A percentile compares a stretch with the other conserved stretches of the same genome.
Conservation (phyloP, 2,113 vertebrate genomes). For the Cryptotis parvus region DNA sequence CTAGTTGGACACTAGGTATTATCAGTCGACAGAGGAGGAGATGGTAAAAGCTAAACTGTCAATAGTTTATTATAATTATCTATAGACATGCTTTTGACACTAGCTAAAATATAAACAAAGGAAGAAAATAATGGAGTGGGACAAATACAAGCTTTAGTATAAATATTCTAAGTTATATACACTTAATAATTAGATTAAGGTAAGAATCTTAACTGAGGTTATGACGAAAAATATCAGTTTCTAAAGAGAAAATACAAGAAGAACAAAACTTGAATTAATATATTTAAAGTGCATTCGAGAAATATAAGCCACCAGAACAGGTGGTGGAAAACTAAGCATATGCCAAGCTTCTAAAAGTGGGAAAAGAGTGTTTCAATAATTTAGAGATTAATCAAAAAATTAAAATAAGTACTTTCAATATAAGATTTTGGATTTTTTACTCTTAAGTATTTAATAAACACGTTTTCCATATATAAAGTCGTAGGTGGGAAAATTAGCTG, state of each 20-base stretch:
- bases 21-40: neutral
- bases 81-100: neutral
- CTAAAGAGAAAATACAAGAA: neutral
- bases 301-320: neutral
- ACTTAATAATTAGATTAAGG: neutral
- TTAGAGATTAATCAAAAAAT: neutral
- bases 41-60: neutral
- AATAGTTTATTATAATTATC: neutral
- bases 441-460: neutral
- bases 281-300: neutral
- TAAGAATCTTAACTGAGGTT: neutral
- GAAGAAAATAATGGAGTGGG: neutral
- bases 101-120: neutral
- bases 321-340: neutral
- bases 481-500: neutral
- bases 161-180: neutral
- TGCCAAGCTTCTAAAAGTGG: neutral
- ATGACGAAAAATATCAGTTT: neutral
- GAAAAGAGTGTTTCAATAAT: neutral
- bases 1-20: neutral
- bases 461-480: neutral
- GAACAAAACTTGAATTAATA: neutral
- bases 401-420: neutral
- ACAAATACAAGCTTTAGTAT: neutral
- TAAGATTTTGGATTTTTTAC: neutral